phyloP scores from a whole-genome alignment of 2,113 vertebrate genomes.

The Daubentonia madagascariensis region DNA sequence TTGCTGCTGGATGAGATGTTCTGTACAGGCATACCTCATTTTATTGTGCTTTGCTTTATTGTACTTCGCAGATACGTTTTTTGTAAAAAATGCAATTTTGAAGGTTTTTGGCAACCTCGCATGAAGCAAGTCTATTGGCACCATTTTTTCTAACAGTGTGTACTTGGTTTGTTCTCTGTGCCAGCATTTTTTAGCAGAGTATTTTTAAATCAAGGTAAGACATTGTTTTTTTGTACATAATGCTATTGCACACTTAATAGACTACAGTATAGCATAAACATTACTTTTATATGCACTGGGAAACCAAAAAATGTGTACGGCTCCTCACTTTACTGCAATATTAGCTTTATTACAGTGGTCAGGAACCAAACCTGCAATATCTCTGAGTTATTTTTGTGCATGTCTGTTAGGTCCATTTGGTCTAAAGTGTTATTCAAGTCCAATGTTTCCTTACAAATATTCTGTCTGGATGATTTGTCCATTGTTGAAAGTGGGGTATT shows the following conservation, averaged over 20 bases:
- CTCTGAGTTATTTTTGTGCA: not conserved
- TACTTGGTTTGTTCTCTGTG: not conserved
- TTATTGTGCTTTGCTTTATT: not conserved
- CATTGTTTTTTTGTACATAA: not conserved
- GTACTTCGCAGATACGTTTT: not conserved
- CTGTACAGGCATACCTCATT: not conserved
- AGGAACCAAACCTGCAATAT: not conserved
- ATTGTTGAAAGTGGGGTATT: not conserved
- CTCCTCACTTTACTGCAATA: not conserved
- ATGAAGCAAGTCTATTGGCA: not conserved
- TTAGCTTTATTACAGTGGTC: not conserved
- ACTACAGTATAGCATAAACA: not conserved
- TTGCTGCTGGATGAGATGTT: not conserved
- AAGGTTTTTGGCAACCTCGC: not conserved
- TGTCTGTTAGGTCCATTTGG: not conserved
- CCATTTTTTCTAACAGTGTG: not conserved
- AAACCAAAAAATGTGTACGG: not conserved
- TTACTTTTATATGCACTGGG: not conserved
- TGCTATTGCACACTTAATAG: not conserved
- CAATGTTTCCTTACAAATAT: not conserved
- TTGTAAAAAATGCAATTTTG: not conserved
- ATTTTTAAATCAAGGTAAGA: too few relatives aligned
- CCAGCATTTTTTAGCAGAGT: not conserved
- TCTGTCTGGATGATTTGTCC: not conserved
- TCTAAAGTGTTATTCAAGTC: not conserved